Conservation (phyloP, 2,888 invertebrate genomes). For the Oeneis ivallda region DNA sequence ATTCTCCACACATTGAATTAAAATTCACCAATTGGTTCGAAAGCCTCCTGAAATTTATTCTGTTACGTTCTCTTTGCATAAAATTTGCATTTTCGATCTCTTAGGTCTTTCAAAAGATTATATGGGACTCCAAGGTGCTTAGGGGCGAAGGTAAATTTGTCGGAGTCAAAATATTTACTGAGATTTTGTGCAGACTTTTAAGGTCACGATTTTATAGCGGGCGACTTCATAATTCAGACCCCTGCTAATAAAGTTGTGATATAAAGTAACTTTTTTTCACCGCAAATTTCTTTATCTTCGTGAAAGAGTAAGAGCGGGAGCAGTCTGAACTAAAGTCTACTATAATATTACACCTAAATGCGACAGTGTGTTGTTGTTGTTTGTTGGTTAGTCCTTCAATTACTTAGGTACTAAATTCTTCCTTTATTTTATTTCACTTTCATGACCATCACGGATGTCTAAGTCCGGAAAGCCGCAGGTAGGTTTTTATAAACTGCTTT, state of each 20-base stretch:
- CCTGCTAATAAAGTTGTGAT: conserved; percentile 33
- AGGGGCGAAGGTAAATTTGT: conserved; percentile 45
- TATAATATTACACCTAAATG: too few relatives aligned
- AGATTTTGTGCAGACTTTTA: conserved; percentile 19
- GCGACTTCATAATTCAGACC: conserved; percentile 31
- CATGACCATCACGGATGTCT: too few relatives aligned
- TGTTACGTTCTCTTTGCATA: conserved; percentile 64
- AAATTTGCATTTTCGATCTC: conserved; percentile 77
- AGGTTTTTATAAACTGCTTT: too few relatives aligned
- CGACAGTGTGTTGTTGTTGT: neutral
- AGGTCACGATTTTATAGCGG: conserved; percentile 25
- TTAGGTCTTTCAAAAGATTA: conserved; percentile 61
- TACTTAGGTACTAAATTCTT: too few relatives aligned
- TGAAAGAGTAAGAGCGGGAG: neutral
- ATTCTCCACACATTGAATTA: conserved; percentile 70
- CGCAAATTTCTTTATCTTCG: conserved; percentile 7
- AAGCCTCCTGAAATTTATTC: conserved; percentile 60
- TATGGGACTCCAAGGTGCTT: conserved; percentile 50
- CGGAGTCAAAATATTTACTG: conserved; percentile 49
- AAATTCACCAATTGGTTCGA: conserved; percentile 49
- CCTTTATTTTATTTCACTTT: too few relatives aligned
- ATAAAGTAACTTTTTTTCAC: conserved; percentile 34
- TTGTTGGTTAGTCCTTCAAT: neutral
- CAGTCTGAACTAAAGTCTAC: neutral
- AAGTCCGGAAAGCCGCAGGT: too few relatives aligned